These are phyloP conservation scores for Cephus runcator DNA, from an alignment of 2,888 invertebrate genomes.

Conservation along the genomic window DNA sequence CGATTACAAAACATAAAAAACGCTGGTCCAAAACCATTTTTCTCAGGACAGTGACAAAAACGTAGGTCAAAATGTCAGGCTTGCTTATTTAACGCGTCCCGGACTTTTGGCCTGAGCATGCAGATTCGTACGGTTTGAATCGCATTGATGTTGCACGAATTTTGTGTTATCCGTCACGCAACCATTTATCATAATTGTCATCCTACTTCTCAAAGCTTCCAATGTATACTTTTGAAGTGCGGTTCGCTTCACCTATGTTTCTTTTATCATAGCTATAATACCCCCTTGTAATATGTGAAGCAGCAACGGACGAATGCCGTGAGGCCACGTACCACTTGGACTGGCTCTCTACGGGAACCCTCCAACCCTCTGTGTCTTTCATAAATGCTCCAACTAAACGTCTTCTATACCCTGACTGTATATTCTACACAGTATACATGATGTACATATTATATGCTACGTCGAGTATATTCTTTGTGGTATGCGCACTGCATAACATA, in stretches of 20 bases:
- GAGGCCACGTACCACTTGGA: not conserved
- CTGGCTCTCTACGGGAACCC: not conserved
- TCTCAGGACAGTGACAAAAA: not conserved
- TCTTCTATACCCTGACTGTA: not conserved
- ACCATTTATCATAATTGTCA: not conserved
- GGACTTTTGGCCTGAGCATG: not conserved
- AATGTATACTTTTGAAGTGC: not conserved
- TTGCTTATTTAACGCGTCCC: not conserved
- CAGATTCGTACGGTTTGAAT: not conserved
- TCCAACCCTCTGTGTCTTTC: slow-evolving; percentile 14
- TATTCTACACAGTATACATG: not conserved
- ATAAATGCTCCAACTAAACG: slow-evolving; percentile 25
- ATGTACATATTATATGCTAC: not conserved
- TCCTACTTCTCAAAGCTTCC: not conserved
- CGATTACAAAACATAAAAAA: not conserved
- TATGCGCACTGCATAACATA: not conserved
- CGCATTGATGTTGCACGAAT: too few species aligned
- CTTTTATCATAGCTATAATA: not conserved
- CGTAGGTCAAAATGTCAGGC: not conserved
- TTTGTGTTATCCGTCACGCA: too few species aligned
- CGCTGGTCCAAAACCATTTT: not conserved
- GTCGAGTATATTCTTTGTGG: not conserved
- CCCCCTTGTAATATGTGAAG: not conserved
- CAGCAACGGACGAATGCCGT: not conserved
- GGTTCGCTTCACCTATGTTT: not conserved